Evolutionary conservation across 1,140 invertebrate genomes (phyloP), one percentile per base, ranked within the genome.

Genomic region (Orius laevigatus): DNA sequence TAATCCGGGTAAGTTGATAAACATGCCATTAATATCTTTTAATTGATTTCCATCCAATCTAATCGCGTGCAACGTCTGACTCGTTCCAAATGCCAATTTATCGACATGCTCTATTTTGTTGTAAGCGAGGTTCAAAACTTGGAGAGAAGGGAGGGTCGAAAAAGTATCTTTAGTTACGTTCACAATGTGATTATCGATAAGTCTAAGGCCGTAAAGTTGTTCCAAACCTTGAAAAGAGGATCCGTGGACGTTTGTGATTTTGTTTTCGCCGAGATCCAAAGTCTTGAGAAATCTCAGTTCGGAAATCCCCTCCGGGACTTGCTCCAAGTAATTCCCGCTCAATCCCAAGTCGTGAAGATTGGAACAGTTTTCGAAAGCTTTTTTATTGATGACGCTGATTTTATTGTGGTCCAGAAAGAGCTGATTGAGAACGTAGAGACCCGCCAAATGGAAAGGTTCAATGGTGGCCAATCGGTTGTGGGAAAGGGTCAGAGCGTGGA

Each of bases 261-360:
- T 70, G 66, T 91, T 91, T 63, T 86, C 83, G 32, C 83, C 84
- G 34, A 90, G 67, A 70, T 91, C 85, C 35, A 91, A 72, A 2
- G 80, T 87, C 60, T 81, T 76, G 47, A 92, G 65, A 49, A 79
- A 67, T 12, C 69, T 65, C 63, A 90, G 74, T 58, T 78, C 73
- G 60, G 74, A 68, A 3, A 90, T 63, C 3, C 84, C 84, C 58
- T 75, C 64, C 2, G 90, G 89, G 20, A 95, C 73, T 55, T 76
- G 73, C 57, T 72, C 78, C 49, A 96, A 65, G 47, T 72, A 66
- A 67, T 96, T 96, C 34, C 79, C 76, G 61, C 84, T 83, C 49
- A 94, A 66, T 61, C 88, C 84, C 3, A 95, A 68, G 64, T 91
- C 87, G 63, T 86, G 79, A 38, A 94, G 70, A 67, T 74, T 60